Evolutionary conservation across 2,888 invertebrate species (phyloP).

Genomic region (Sphaerophoria taeniata): DNA sequence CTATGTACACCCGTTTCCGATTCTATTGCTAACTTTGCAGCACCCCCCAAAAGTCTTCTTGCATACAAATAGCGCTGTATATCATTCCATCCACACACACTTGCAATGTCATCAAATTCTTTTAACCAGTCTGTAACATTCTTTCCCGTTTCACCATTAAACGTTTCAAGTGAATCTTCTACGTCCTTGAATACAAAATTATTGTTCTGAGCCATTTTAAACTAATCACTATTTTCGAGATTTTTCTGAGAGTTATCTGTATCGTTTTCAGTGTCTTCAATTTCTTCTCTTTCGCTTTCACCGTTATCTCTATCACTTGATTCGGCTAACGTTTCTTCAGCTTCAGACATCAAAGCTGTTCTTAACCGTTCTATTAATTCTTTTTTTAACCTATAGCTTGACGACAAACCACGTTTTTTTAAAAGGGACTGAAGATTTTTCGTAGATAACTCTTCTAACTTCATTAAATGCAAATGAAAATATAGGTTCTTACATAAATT

Average conservation of each 20-base stretch:
- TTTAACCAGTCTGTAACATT: constrained; percentile 1
- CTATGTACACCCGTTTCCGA: constrained; percentile 23
- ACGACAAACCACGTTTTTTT: constrained; percentile 35
- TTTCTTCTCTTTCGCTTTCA: constrained; percentile 16
- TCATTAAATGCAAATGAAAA: constrained; percentile 37
- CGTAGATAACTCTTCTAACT: constrained; percentile 31
- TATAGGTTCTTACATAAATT: neutral
- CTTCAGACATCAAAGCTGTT: constrained; percentile 1
- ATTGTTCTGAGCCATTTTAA: constrained; percentile 34
- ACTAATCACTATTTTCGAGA: neutral
- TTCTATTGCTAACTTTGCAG: constrained; percentile 45
- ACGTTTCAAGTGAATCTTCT: constrained; percentile 48
- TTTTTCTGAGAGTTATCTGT: neutral
- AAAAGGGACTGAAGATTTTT: constrained; percentile 29
- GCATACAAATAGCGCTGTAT: constrained; percentile 41
- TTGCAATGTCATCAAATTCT: constrained; percentile 35
- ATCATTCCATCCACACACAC: constrained; percentile 29
- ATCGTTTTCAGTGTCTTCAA: constrained; percentile 12
- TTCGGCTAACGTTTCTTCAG: constrained; percentile 20
- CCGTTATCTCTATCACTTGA: constrained; percentile 13
- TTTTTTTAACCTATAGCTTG: constrained; percentile 29
- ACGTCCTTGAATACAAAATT: constrained; percentile 55
- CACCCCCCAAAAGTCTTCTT: constrained; percentile 31
- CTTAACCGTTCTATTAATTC: constrained; percentile 31
- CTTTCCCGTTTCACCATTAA: constrained; percentile 41